phyloP scores from a whole-genome alignment of 2,888 invertebrate species.

The Hirtodrosophila confusa region DNA sequence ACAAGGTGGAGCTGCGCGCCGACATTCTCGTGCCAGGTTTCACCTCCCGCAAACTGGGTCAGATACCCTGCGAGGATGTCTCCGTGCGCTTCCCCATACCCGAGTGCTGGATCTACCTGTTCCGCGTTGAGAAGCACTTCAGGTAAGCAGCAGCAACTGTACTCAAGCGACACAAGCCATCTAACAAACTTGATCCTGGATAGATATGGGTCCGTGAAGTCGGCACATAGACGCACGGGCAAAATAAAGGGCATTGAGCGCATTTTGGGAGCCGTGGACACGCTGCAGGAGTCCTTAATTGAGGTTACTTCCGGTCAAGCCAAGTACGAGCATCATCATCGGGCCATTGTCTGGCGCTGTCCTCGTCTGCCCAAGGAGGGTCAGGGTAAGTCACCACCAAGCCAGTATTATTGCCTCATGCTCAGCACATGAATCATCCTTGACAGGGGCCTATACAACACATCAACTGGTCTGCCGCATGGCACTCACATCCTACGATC shows the following conservation, averaged over 20 bases:
- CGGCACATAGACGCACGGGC: conserved; percentile 93
- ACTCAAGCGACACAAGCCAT: too few species aligned
- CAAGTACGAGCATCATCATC: conserved; percentile 99
- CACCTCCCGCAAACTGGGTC: conserved; percentile 96
- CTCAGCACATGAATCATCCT: conserved; percentile 61
- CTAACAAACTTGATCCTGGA: neutral
- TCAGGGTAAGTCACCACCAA: conserved; percentile 88
- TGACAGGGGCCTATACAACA: conserved; percentile 96
- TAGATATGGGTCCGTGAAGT: conserved; percentile 98
- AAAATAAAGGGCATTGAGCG: conserved; percentile 97
- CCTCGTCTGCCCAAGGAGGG: conserved; percentile 98
- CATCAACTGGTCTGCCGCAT: conserved; percentile 97
- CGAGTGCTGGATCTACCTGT: conserved; percentile 99
- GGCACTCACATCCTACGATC: conserved; percentile 98
- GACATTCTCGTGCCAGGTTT: conserved; percentile 99
- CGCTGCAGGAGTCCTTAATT: conserved; percentile 94
- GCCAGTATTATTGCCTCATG: neutral
- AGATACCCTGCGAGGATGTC: conserved; percentile 99
- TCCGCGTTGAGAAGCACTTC: conserved; percentile 99
- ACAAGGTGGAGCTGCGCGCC: conserved; percentile 96
- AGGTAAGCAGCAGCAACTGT: conserved; percentile 73
- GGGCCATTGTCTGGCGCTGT: conserved; percentile 99
- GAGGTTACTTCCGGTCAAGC: conserved; percentile 98
- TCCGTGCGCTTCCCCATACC: conserved; percentile 98
- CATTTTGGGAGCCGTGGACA: conserved; percentile 95